Percentiles rank a stretch among this genome's conserved stretches.
Conservation (phyloP, 1,140 invertebrate genomes). For the Drosophila chauvacae region DNA sequence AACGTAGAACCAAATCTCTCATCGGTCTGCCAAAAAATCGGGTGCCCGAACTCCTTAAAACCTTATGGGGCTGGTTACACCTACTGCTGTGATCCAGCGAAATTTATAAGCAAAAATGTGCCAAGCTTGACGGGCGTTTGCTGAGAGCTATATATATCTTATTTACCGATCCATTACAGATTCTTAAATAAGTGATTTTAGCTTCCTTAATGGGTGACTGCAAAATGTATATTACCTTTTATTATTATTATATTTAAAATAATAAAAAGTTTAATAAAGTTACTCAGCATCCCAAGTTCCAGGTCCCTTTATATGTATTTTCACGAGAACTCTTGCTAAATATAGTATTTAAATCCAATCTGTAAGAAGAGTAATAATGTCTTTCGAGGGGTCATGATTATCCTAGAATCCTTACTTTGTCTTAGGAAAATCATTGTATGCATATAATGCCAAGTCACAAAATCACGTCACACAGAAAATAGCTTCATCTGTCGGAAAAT, state of each 20-base stretch:
- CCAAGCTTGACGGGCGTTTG: not conserved
- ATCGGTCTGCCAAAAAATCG: not conserved
- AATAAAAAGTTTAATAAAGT: not conserved
- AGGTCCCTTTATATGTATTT: not conserved
- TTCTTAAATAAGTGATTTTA: not conserved
- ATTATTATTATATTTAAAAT: not conserved
- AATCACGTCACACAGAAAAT: no score
- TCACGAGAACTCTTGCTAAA: no score
- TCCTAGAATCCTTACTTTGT: not conserved
- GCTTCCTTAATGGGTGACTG: not conserved
- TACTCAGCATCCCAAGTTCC: not conserved
- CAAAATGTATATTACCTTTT: no score
- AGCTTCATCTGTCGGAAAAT: no score
- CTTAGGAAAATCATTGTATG: not conserved
- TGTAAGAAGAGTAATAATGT: no score
- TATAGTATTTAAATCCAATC: not conserved
- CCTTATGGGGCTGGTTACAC: not conserved
- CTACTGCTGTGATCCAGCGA: constrained; percentile 14
- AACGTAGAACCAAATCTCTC: no score
- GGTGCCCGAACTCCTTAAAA: not conserved
- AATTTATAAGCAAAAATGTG: not conserved
- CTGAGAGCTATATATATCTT: not conserved
- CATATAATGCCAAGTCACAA: no score
- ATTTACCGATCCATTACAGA: not conserved
- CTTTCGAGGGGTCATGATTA: not conserved